Base-by-base conservation (phyloP, 2,113 vertebrate species). In the Tinamus guttatus region DNA sequence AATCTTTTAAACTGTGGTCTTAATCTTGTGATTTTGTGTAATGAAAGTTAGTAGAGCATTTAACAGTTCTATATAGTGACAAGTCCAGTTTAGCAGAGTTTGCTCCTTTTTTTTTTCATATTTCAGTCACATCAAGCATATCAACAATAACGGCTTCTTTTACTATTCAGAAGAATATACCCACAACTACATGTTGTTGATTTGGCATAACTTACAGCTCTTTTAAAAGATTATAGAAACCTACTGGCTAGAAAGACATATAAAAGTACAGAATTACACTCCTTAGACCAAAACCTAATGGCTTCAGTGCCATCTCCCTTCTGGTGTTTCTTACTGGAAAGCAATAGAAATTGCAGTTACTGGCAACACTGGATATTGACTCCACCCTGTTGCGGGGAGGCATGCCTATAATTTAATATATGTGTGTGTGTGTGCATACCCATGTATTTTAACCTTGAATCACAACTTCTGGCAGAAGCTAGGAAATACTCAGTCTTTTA, bases 231-330 rank as follows among this genome's bases (percentile, higher is more conserved):
- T 70, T 25, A 9, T 69, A n/a, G 89, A 93, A 92, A 87, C 41
- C 36, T 54, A 47, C 34, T 59, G 22, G 40, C n/a, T 24, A 36
- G 2, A 28, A 58, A 63, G 65, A 76, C 41, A 32, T 1, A 7
- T 58, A 25, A 2, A 92, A 75, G 38, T 28, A 17, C 68, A 54
- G 79, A 92, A 77, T 93, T 86, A 25, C 71, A 95, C 91, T 54
- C 34, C 18, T 62, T 14, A 49, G 69, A 28, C 34, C 58, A 68
- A 91, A 88, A 36, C 51, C 19, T n/a, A n/a, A 43, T 56, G 58
- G 58, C 32, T 70, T 90, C 87, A 90, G 7, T 52, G 45, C 54
- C 17, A 60, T 89, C 52, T 65, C 13, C 19, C 80, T 91, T 81
- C 32, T 58, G 17, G 32, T 82, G 13, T 27, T 88, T 92, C 90